Conservation (phyloP, 1,140 invertebrate genomes). For the Acromyrmex heyeri region DNA sequence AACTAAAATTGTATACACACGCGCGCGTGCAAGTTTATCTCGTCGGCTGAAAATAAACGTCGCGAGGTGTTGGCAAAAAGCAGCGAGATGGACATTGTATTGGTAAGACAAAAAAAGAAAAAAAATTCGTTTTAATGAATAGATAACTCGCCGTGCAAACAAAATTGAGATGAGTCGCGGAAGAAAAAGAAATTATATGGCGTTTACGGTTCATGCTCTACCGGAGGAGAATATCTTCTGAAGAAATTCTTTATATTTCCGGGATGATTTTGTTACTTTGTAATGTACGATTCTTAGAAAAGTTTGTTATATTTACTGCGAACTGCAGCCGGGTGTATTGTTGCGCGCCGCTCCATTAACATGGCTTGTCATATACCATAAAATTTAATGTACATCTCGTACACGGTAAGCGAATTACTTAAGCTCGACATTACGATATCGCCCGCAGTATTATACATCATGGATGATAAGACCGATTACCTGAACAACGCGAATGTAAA, state of each 20-base stretch:
- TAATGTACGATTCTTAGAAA: not conserved
- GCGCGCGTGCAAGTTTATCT: constrained; percentile 27
- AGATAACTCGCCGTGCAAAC: not conserved
- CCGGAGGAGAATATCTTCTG: not conserved
- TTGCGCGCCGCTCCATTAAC: constrained; percentile 19
- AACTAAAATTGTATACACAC: constrained; percentile 21
- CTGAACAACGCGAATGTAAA: constrained; percentile 22
- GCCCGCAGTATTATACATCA: constrained; percentile 15
- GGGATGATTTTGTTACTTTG: constrained; percentile 29
- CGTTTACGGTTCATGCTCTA: not conserved
- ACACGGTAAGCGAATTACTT: constrained; percentile 39
- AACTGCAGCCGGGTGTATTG: constrained; percentile 24
- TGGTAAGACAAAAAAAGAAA: not conserved
- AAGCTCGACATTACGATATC: constrained; percentile 18
- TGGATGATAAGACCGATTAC: constrained; percentile 40
- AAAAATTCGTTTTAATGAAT: constrained; percentile 33
- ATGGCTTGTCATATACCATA: constrained; percentile 15
- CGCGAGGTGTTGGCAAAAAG: not conserved
- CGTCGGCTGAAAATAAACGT: constrained; percentile 12
- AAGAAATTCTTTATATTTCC: constrained; percentile 28
- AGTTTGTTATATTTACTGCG: constrained; percentile 19
- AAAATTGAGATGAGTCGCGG: not conserved
- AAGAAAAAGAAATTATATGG: not conserved
- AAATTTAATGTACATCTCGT: constrained; percentile 51
- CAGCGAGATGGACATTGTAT: constrained; percentile 6